phyloP scores from a whole-genome alignment of 2,888 invertebrate species.

The Chromoteleia sp. region DNA sequence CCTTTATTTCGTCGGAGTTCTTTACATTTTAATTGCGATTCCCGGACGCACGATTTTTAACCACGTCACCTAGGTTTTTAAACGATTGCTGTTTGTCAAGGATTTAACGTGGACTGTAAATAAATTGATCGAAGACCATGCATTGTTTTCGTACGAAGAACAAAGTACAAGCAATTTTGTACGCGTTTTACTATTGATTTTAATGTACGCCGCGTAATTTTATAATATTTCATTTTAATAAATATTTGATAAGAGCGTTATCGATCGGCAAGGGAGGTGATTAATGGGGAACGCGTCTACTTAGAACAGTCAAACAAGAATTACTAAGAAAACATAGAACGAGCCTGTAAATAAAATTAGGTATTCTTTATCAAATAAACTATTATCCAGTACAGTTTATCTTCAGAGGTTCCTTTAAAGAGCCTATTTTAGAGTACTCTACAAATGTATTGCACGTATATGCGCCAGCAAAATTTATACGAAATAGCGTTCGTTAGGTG shows the following conservation, averaged over 20 bases:
- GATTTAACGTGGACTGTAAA: slow-evolving; percentile 19
- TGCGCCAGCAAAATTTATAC: slow-evolving; percentile 23
- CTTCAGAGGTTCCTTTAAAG: background rate
- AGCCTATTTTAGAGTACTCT: slow-evolving; percentile 17
- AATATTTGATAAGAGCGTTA: slow-evolving; percentile 33
- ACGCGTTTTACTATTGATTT: slow-evolving; percentile 38
- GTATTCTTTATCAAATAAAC: slow-evolving; percentile 23
- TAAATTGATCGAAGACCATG: slow-evolving; percentile 1
- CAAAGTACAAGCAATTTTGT: slow-evolving; percentile 24
- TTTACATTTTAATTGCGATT: slow-evolving; percentile 31
- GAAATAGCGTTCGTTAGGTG: slow-evolving; percentile 23
- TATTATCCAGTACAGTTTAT: background rate
- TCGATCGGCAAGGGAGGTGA: slow-evolving; percentile 23
- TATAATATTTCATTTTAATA: slow-evolving; percentile 39
- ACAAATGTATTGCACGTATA: slow-evolving; percentile 15
- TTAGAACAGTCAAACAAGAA: background rate
- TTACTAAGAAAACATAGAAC: background rate
- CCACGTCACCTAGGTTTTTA: slow-evolving; percentile 23
- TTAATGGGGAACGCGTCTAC: slow-evolving; percentile 9
- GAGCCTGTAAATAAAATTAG: background rate
- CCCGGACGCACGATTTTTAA: slow-evolving; percentile 25
- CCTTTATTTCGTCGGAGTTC: slow-evolving; percentile 11
- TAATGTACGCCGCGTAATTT: slow-evolving; percentile 3
- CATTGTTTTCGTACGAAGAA: slow-evolving; percentile 2
- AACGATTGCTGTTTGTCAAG: slow-evolving; percentile 1